Conservation (phyloP, 2,113 vertebrate species). For the Isichthys henryi region DNA sequence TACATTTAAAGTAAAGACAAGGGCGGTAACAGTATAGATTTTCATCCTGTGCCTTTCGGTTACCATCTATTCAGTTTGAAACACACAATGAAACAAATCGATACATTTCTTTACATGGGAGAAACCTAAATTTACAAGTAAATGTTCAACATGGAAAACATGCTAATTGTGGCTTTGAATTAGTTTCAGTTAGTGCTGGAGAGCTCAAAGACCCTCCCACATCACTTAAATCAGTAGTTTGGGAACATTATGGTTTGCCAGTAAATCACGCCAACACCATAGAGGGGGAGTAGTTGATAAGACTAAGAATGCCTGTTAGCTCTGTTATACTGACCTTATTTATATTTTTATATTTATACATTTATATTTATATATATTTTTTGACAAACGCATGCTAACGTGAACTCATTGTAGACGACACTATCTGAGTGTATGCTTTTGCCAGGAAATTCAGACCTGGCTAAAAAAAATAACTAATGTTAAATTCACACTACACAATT, state of each 20-base stretch:
- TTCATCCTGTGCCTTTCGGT: neutral
- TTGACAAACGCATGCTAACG: neutral
- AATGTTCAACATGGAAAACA: neutral
- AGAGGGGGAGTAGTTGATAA: neutral
- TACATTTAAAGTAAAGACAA: neutral
- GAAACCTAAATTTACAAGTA: neutral
- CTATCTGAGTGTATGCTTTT: neutral
- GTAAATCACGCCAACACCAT: neutral
- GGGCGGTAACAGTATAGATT: neutral
- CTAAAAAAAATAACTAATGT: neutral
- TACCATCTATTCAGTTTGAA: neutral
- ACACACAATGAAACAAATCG: neutral
- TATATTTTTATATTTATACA: too few species aligned
- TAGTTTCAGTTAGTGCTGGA: neutral
- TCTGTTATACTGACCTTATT: neutral
- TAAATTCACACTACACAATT: neutral
- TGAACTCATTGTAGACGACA: neutral
- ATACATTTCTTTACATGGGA: neutral
- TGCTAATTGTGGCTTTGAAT: neutral
- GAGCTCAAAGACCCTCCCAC: neutral
- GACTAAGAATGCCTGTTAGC: neutral
- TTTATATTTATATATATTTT: too few species aligned
- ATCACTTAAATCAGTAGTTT: neutral
- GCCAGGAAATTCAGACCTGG: neutral
- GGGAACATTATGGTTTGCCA: neutral